Evolutionary conservation across 92 coral and sea anemone species (phyloP), one percentile per base, ranked within the genome.

Genomic region (Phenganax subtilis): DNA sequence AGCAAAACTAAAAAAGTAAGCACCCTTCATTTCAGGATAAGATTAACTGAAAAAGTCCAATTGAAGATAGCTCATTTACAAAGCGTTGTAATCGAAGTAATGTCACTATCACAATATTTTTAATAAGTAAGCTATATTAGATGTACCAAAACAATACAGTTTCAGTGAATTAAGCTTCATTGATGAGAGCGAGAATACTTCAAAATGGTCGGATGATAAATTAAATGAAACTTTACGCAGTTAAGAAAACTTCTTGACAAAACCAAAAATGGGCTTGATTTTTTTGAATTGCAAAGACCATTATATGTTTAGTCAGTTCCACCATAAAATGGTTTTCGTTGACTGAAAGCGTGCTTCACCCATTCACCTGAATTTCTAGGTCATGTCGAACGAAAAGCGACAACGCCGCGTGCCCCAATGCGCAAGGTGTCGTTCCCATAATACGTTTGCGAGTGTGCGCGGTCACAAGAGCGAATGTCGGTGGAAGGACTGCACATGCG

Each of bases 401-500:
- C 10, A 29, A 28, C 73, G 73, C 10, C 73, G 73, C 16, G 54
- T 68, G 31, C 73, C 73, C 0, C 73, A 68, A 68, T 73, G 77
- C 17, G 77, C 58, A 8, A 52, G 83, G 31, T 79, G 83, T 37
- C 83, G 83, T 9, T 63, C 74, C 10, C 83, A 79, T 61, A 79
- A 79, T 12, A 65, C 47, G 12, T 6, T 65, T 29, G 67, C 83
- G 12, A 79, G 62, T n/a, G 83, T 79, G 12, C 83, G 83, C 31
- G 83, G 83, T 16, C 83, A 79, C 57, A 79, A 79, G 74, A 51
- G 74, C 12, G 59, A 61, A 62, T 79, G 83, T 51, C 55, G 44
- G 63, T 79, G 83, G 83, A 79, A 54, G n/a, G 74, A 79, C 54
- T 79, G 83, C 83, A 79, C 83, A 64, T 79, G 83, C 83, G 14